Conservation (phyloP, 1,140 invertebrate species). For the Sinonovacula constricta region DNA sequence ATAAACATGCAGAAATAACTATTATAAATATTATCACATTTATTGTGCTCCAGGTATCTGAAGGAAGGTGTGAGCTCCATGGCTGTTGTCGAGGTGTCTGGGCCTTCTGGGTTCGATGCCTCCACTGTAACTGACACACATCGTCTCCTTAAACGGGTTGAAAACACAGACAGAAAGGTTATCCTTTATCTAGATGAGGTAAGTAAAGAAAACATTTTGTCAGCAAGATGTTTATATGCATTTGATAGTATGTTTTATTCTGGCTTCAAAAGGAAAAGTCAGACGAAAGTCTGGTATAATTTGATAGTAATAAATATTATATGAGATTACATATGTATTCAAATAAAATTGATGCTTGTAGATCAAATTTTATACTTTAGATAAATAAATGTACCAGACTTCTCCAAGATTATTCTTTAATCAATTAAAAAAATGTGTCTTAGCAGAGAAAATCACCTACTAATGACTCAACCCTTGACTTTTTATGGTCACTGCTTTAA, state of each 20-base stretch:
- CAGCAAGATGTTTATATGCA: neutral
- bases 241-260: neutral
- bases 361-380: too few species aligned
- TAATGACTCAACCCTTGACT: too few species aligned
- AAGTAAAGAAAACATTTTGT: neutral
- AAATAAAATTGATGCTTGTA: too few species aligned
- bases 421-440: too few species aligned
- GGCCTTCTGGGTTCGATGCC: conserved; percentile 43
- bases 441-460: too few species aligned
- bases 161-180: conserved; percentile 87
- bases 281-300: neutral
- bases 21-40: too few species aligned
- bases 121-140: conserved; percentile 12
- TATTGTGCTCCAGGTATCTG: conserved; percentile 35
- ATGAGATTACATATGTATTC: neutral
- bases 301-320: neutral
- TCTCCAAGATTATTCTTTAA: too few species aligned
- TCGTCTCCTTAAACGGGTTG: conserved; percentile 85
- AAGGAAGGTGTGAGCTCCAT: conserved; percentile 46
- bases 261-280: neutral
- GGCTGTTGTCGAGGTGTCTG: conserved; percentile 48
- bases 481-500: too few species aligned
- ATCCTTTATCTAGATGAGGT: conserved; percentile 87
- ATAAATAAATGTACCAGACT: too few species aligned
- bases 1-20: too few species aligned